Evolutionary conservation across 2,797 vertebrate species (phyloP), one percentile per base, ranked within the genome.

Genomic region (Smutsia temminckii): DNA sequence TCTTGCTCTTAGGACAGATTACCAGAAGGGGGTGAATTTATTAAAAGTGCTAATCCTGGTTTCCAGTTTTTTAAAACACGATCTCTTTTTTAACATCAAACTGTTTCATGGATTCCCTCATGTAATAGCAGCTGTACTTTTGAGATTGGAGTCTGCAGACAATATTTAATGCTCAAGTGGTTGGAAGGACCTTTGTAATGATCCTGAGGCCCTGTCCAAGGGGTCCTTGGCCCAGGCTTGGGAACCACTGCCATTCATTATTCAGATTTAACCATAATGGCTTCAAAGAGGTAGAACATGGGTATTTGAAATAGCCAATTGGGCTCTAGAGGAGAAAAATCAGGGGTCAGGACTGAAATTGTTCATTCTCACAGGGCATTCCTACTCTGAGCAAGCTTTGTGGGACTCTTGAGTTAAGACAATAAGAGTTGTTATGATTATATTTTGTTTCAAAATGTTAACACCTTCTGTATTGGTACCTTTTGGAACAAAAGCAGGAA

Each of bases 51-150:
- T 72, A 42, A 49, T 57, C 10, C 64, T 74, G 80, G 32, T 68
- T 88, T 93, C 32, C 23, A 81, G 14, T 21, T 69, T 69, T 78
- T 59, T 68, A 46, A 68, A 94, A 66, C 27, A 13, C 7, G 34
- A 23, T 86, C 14, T 79, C 37, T 85, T 83, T 91, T 77, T 89
- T 77, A 83, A 74, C 78, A 83, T 71, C 32, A 80, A 72, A 94
- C 46, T 18, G 16, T 84, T 93, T 85, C n/a, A 5, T 49, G 64
- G 37, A 71, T 40, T 63, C 34, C 21, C 14, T 87, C 40, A 59
- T 57, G 13, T 69, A 49, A 29, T 42, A 55, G 59, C 32, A 66
- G 32, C 59, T 71, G 18, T 51, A n/a, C 40, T 77, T 81, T 51
- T 11, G 59, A 66, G 40, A 49, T 88, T 92, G 29, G n/a, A 59